Conservation (phyloP, 2,888 invertebrate species). For the Morpho achilles region DNA sequence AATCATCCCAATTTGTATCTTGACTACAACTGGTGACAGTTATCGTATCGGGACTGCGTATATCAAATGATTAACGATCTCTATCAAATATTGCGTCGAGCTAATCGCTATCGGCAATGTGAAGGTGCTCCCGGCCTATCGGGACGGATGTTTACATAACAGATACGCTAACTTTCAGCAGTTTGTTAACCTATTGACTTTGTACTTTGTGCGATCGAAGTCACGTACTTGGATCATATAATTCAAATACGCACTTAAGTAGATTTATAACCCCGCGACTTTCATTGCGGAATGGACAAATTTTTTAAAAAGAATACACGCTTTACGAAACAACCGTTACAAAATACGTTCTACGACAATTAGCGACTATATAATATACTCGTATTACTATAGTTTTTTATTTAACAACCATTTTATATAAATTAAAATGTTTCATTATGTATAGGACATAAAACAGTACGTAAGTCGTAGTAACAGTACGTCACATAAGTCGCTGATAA, state of each 20-base stretch:
- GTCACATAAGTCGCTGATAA: too few relatives aligned
- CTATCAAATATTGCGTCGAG: conserved; percentile 1
- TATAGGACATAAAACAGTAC: too few relatives aligned
- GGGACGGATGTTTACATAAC: conserved; percentile 53
- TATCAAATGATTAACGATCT: neutral
- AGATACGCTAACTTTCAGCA: conserved; percentile 45
- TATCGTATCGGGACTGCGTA: neutral
- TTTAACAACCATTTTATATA: too few relatives aligned
- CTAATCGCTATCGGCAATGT: conserved; percentile 11
- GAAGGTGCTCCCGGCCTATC: conserved; percentile 30
- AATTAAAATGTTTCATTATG: too few relatives aligned
- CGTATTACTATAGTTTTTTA: too few relatives aligned
- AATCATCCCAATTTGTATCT: too few relatives aligned
- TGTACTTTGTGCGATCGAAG: conserved; percentile 25
- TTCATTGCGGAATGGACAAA: too few relatives aligned
- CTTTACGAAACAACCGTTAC: neutral
- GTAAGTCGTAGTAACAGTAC: too few relatives aligned
- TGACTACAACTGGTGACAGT: too few relatives aligned
- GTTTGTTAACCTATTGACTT: conserved; percentile 38
- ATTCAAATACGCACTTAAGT: neutral
- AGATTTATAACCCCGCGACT: too few relatives aligned
- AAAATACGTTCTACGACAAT: too few relatives aligned
- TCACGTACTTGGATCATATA: conserved; percentile 18
- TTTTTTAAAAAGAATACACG: neutral
- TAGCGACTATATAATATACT: too few relatives aligned